These are phyloP conservation scores for Battus philenor DNA, from an alignment of 1,140 invertebrate genomes.

Conservation along the genomic window DNA sequence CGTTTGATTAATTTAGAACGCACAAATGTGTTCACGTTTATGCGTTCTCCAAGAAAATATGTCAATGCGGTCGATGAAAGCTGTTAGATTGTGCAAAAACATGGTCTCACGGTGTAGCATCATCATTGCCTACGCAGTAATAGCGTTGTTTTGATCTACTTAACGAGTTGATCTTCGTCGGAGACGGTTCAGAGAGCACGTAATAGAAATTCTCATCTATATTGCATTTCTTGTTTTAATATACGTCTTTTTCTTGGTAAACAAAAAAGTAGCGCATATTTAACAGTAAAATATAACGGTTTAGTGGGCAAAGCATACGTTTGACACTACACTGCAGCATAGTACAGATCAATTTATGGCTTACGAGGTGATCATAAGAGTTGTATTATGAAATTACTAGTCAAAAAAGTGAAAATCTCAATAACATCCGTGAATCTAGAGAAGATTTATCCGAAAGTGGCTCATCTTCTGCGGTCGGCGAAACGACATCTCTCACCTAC, in stretches of 20 bases:
- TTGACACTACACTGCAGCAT: too few species aligned
- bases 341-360: too few species aligned
- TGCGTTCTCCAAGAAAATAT: too few species aligned
- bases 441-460: constrained; percentile 34
- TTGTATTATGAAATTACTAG: too few species aligned
- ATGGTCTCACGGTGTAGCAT: constrained; percentile 3
- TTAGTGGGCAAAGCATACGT: too few species aligned
- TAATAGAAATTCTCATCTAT: constrained; percentile 6
- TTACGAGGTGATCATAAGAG: too few species aligned
- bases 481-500: constrained; percentile 18
- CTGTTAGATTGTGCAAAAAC: constrained; percentile 6
- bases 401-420: constrained; percentile 18
- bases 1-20: background rate
- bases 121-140: constrained; percentile 9
- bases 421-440: constrained; percentile 17
- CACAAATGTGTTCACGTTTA: background rate
- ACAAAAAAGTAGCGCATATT: too few species aligned
- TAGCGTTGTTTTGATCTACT: constrained; percentile 16
- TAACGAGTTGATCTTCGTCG: constrained; percentile 9
- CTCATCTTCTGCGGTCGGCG: constrained; percentile 24
- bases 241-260: too few species aligned
- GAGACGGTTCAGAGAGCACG: constrained; percentile 7
- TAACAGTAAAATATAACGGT: too few species aligned
- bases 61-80: background rate
- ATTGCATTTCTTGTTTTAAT: constrained; percentile 7